A percentile compares a stretch with the other conserved stretches of the same genome.
Evolutionary conservation across 2,113 vertebrate species (phyloP).

Genomic region (Gorsachius goisagi): DNA sequence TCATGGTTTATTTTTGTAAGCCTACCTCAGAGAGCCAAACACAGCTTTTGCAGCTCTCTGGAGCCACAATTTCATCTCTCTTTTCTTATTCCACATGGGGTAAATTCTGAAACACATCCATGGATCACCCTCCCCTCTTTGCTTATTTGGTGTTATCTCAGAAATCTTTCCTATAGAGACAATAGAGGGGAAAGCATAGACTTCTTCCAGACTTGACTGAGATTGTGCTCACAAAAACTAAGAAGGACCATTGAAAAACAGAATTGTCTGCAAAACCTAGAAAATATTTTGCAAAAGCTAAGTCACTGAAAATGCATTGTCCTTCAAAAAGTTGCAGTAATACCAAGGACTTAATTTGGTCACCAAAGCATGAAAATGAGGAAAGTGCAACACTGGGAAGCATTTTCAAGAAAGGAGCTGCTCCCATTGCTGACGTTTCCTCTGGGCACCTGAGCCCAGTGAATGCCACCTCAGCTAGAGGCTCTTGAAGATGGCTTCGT

Average conservation of each 20-base stretch:
- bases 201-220: background rate
- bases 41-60: background rate
- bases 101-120: background rate
- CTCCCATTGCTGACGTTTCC: background rate
- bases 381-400: background rate
- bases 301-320: background rate
- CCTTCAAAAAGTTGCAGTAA: background rate
- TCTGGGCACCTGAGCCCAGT: background rate
- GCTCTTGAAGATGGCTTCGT: background rate
- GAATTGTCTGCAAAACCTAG: background rate
- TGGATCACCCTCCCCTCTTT: background rate
- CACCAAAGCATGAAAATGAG: background rate
- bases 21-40: background rate
- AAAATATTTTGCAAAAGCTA: background rate
- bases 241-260: background rate
- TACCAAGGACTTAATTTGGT: background rate
- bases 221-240: background rate
- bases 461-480: background rate
- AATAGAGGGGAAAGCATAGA: background rate
- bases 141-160: background rate
- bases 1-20: background rate
- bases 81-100: background rate
- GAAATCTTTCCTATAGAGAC: background rate
- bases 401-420: background rate
- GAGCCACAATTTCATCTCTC: background rate